These are phyloP conservation scores for Vombatus ursinus DNA, from an alignment of 2,113 vertebrate species.

Conservation along the genomic window DNA sequence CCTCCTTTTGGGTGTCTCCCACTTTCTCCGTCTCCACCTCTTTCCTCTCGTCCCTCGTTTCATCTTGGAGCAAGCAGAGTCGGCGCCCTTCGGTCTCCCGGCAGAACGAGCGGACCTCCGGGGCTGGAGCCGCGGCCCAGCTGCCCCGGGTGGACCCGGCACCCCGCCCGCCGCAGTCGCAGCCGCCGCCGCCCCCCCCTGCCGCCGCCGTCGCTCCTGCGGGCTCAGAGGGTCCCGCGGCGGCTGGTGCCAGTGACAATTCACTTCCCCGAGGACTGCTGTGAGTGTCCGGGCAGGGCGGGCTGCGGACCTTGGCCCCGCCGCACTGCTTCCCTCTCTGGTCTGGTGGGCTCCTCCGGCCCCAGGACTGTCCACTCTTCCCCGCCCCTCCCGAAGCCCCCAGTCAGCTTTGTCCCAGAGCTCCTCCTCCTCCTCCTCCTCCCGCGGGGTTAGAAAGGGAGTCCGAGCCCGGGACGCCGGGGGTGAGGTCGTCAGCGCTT, in stretches of 20 bases:
- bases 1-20: neutral
- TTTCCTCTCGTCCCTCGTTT: neutral
- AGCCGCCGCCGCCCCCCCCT: neutral
- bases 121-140: neutral
- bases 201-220: neutral
- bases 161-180: constrained; percentile 6
- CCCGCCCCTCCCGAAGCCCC: no score
- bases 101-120: neutral
- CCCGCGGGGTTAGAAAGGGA: neutral
- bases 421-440: neutral
- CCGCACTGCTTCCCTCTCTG: no score
- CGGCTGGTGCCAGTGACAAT: neutral
- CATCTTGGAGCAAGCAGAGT: neutral
- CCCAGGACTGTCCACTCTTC: neutral
- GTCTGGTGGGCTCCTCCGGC: no score
- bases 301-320: neutral
- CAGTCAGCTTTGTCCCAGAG: neutral
- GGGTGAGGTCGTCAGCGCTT: neutral
- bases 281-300: constrained; percentile 40
- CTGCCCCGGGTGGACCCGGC: neutral
- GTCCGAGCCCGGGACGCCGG: neutral
- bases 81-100: neutral
- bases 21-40: neutral
- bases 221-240: neutral
- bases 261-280: neutral